Conservation (phyloP, 1,140 invertebrate species). For the Chironomus striatipennis region DNA sequence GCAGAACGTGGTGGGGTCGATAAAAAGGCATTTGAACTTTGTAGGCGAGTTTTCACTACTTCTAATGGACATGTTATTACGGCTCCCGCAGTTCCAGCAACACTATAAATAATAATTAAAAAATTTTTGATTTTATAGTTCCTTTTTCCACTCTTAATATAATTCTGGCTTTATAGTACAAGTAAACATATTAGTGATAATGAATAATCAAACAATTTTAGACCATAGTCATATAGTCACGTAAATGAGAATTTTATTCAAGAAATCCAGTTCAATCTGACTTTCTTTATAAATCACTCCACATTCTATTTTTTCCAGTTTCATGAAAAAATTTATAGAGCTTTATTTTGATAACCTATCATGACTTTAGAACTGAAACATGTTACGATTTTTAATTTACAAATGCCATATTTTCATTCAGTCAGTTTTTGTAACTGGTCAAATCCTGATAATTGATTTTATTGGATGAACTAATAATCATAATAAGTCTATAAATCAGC, state of each 20-base stretch:
- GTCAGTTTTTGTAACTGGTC: too few species aligned
- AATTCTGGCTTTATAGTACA: constrained; percentile 15
- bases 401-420: too few species aligned
- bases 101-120: constrained; percentile 48
- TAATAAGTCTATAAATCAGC: too few species aligned
- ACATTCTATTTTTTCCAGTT: too few species aligned
- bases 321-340: too few species aligned
- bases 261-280: too few species aligned
- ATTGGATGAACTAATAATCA: too few species aligned
- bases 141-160: constrained; percentile 26
- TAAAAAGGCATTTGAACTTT: constrained; percentile 76
- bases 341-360: too few species aligned
- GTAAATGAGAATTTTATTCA: background rate
- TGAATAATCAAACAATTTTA: constrained; percentile 20
- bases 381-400: too few species aligned
- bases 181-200: constrained; percentile 22
- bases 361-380: too few species aligned
- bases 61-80: constrained; percentile 96
- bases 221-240: background rate
- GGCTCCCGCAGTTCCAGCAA: constrained; percentile 91
- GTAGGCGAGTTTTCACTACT: constrained; percentile 95
- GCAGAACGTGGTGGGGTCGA: constrained; percentile 42
- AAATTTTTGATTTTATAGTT: constrained; percentile 16
- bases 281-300: too few species aligned
- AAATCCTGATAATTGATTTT: too few species aligned